These are phyloP conservation scores for Hymenochirus boettgeri DNA, from an alignment of 2,113 vertebrate genomes.

Conservation along the genomic window DNA sequence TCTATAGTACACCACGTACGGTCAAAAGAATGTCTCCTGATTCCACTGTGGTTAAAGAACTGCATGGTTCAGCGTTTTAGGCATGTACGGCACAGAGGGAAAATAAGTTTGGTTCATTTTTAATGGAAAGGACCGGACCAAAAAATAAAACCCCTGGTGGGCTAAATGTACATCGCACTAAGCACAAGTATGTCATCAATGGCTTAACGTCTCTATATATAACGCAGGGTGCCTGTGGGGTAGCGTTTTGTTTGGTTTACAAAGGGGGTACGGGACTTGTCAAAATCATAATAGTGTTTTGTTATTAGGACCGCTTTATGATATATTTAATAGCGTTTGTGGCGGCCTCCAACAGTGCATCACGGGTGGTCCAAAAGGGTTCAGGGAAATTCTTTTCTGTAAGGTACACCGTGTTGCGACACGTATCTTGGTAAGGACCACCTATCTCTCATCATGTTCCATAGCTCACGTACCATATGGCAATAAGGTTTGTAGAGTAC, in stretches of 20 bases:
- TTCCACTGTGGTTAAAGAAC: background rate
- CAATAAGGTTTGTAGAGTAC: too few species aligned
- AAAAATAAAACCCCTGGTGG: background rate
- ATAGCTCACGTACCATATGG: too few species aligned
- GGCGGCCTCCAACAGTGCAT: too few species aligned
- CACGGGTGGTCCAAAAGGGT: too few species aligned
- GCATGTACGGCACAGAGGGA: background rate
- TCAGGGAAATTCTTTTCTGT: too few species aligned
- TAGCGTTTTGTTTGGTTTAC: slow-evolving; percentile 9
- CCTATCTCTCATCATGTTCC: too few species aligned
- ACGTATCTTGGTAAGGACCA: too few species aligned
- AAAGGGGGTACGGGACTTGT: slow-evolving; percentile 14
- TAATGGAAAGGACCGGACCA: background rate
- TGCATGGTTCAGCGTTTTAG: background rate
- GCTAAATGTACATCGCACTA: background rate
- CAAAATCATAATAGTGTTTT: background rate
- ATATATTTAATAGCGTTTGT: too few species aligned
- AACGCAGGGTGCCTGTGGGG: background rate
- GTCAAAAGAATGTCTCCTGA: background rate
- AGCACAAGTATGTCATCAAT: slow-evolving; percentile 4
- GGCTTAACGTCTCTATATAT: background rate
- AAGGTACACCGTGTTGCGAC: too few species aligned
- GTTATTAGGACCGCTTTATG: background rate
- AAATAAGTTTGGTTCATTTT: slow-evolving; percentile 1
- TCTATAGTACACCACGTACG: slow-evolving; percentile 4